Evolutionary conservation across 2,888 invertebrate species (phyloP).

Genomic region (Pherbina coryleti): DNA sequence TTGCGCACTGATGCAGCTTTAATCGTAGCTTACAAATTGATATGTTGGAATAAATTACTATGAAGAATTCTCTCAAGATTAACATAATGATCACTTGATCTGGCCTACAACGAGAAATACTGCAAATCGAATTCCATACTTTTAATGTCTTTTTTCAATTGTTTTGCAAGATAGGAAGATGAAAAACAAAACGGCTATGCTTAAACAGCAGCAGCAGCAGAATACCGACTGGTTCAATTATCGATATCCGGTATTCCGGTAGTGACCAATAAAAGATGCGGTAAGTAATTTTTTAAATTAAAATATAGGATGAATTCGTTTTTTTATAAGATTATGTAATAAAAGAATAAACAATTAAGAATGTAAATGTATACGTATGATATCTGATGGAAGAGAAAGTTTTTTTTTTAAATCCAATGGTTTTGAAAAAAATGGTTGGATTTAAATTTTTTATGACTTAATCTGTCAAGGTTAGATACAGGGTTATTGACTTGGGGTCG

Average conservation of each 20-base stretch:
- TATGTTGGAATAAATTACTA: conserved; percentile 5
- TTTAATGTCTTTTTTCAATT: neutral
- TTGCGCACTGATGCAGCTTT: neutral
- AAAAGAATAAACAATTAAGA: too few species aligned
- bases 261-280: neutral
- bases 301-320: neutral
- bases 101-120: neutral
- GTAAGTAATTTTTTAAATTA: too few species aligned
- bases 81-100: neutral
- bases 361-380: too few species aligned
- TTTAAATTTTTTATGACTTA: too few species aligned
- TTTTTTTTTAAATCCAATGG: too few species aligned
- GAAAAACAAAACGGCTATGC: neutral
- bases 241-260: conserved; percentile 23
- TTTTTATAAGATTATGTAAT: neutral
- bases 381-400: too few species aligned
- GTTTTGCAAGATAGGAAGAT: neutral
- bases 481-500: too few species aligned
- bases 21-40: conserved; percentile 20
- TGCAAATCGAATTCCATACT: neutral
- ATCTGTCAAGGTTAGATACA: too few species aligned
- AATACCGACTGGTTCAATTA: conserved; percentile 1
- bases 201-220: conserved; percentile 6
- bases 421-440: too few species aligned
- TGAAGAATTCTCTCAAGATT: conserved; percentile 2